Evolutionary conservation across 2,113 vertebrate species (phyloP).

Genomic region (Pungitius pungitius): DNA sequence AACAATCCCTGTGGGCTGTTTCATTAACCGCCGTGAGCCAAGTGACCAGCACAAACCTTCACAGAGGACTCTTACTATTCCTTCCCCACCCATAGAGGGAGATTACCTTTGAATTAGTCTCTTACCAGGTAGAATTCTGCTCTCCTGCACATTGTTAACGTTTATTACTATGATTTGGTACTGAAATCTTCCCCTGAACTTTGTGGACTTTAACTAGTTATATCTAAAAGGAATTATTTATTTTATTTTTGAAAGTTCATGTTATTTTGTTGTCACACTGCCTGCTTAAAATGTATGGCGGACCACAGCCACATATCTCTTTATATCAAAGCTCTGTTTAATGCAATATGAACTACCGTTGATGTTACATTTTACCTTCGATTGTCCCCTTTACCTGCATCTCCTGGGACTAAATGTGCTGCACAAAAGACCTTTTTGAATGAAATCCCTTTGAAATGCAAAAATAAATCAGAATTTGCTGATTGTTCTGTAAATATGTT

Average conservation of each 20-base stretch:
- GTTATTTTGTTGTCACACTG: constrained; percentile 34
- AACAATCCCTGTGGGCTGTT: constrained; percentile 15
- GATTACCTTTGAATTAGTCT: constrained; percentile 27
- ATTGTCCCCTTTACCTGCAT: constrained; percentile 14
- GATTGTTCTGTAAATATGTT: constrained; percentile 30
- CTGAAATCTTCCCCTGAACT: constrained; percentile 11
- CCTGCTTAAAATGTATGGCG: constrained; percentile 28
- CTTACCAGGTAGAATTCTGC: constrained; percentile 28
- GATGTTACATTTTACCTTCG: constrained; percentile 26
- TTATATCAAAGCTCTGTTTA: constrained; percentile 35
- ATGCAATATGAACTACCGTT: constrained; percentile 21
- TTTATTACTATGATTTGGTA: constrained; percentile 46
- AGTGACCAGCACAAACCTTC: constrained; percentile 47
- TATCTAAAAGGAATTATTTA: background rate
- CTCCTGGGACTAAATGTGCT: constrained; percentile 34
- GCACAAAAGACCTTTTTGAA: constrained; percentile 7
- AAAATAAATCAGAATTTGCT: constrained; percentile 42
- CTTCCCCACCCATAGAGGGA: constrained; percentile 18
- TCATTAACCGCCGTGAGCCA: constrained; percentile 26
- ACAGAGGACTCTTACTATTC: constrained; percentile 26
- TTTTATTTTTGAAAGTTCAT: constrained; percentile 24
- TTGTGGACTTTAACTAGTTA: constrained; percentile 25
- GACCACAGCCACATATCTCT: constrained; percentile 4
- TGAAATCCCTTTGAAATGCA: constrained; percentile 27
- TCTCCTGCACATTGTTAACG: constrained; percentile 46